Percentiles rank a stretch among this genome's conserved stretches.
These are phyloP conservation scores for Thomomys bottae DNA, from an alignment of 2,113 vertebrate genomes.

Conservation along the genomic window DNA sequence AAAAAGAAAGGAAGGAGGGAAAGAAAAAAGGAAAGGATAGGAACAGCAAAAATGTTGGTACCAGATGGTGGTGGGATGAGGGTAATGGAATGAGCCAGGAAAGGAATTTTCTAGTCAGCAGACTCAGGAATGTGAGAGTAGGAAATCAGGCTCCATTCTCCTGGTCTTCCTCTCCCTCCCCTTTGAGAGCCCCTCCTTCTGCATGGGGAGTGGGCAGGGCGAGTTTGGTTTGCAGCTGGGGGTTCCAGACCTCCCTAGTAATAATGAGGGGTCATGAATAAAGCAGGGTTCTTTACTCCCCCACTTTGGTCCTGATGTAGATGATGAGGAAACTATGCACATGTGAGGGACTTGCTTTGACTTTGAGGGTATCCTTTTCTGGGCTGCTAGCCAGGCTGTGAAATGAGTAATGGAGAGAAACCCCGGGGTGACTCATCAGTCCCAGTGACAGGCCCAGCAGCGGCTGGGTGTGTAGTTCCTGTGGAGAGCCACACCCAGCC, in stretches of 20 bases:
- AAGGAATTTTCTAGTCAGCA: neutral
- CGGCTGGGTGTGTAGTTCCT: neutral
- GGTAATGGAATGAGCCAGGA: too few relatives aligned
- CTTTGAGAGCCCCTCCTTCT: fast-evolving
- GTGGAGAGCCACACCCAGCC: neutral
- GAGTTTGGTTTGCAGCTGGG: neutral
- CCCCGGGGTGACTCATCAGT: neutral
- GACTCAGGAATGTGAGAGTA: too few relatives aligned
- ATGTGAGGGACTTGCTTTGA: neutral
- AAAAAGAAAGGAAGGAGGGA: too few relatives aligned
- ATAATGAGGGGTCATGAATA: fast-evolving
- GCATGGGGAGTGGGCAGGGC: neutral
- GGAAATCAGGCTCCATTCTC: neutral
- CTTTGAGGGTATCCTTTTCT: neutral
- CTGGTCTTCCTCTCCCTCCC: neutral
- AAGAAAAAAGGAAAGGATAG: too few relatives aligned
- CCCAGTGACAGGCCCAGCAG: neutral
- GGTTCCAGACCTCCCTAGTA: neutral
- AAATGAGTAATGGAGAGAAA: neutral
- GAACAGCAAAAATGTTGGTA: too few relatives aligned
- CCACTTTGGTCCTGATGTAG: neutral
- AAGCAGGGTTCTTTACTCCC: fast-evolving
- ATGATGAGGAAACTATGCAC: neutral
- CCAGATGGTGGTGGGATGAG: too few relatives aligned
- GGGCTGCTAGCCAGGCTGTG: neutral